Evolutionary conservation across 2,797 vertebrate species (phyloP), one percentile per base, ranked within the genome.

Genomic region (Lagocephalus sceleratus): DNA sequence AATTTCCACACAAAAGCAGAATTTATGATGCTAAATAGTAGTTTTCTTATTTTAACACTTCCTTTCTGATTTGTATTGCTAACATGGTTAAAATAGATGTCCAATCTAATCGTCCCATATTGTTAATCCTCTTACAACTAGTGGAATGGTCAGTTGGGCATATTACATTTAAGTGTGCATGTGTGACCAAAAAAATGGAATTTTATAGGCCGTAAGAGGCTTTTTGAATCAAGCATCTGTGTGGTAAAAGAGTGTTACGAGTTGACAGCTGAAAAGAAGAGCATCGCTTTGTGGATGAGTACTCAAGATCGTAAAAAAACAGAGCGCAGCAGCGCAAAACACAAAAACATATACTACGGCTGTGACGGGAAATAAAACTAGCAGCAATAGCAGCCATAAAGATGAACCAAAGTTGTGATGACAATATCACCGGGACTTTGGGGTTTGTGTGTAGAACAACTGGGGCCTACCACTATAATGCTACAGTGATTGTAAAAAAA

Each of bases 201-300:
- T 14, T 35, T 35, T 10, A 35, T 10, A 35, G 32, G 32, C 32
- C 49, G 60, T 60, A 53, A 60, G 47, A 70, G 26, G 57, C 50
- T 75, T 79, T 72, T 76, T 77, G 74, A 82, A 85, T 87, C 75
- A 71, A 67, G 80, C 78, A 88, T 83, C 64, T 11, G 19, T 69
- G 69, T 26, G 65, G 69, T 71, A 66, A 73, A 74, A 60, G 35
- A 82, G 67, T 42, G 47, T 47, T 67, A 74, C 62, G 23, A 78
- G 73, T 57, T 46, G 63, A 73, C 76, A 79, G 83, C 76, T 83
- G 82, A 75, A 75, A 78, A 73, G 75, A 85, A 66, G 68, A 78
- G 69, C 74, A 79, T 82, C 65, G 63, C 74, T 76, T 84, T 67
- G 76, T 63, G 81, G 78, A 74, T 80, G 82, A 84, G 70, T 72